Conservation (phyloP, 2,113 vertebrate species). For the Mesitornis unicolor region DNA sequence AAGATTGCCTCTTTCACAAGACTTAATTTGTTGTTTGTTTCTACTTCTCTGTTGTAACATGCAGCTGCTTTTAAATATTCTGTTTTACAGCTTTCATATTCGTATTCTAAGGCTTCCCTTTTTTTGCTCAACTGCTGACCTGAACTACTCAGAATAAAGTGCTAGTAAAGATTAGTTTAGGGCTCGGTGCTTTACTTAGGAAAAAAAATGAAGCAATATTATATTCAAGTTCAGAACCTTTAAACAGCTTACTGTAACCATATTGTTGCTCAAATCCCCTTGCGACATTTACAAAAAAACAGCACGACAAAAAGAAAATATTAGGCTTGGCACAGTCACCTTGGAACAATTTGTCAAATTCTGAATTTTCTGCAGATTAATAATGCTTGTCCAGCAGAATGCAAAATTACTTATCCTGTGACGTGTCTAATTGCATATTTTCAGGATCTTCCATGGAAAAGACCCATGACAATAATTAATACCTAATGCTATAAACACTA, state of each 20-base stretch:
- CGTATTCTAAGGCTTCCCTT: background rate
- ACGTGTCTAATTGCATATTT: constrained; percentile 59
- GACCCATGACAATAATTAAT: constrained; percentile 72
- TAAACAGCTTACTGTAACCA: background rate
- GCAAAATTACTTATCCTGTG: constrained; percentile 10
- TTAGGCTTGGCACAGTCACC: background rate
- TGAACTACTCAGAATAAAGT: background rate
- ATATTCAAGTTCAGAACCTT: background rate
- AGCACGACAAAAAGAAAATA: background rate
- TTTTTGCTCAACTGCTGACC: background rate
- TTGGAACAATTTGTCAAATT: background rate
- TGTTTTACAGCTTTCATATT: background rate
- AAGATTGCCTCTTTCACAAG: background rate
- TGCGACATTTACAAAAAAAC: background rate
- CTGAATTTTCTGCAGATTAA: constrained; percentile 14
- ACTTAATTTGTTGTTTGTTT: background rate
- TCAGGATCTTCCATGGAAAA: constrained; percentile 64
- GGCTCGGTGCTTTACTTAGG: background rate
- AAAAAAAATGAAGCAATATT: background rate
- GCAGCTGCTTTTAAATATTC: background rate
- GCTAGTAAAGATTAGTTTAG: background rate
- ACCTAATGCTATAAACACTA: constrained; percentile 68
- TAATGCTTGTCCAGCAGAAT: constrained; percentile 19
- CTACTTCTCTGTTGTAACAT: background rate
- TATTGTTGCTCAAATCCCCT: background rate